Percentiles rank a stretch among this genome's conserved stretches.
Evolutionary conservation across 30 jellyfish, hydroid and myxozoan genomes (phyloP).

Genomic region (Turritopsis rubra): DNA sequence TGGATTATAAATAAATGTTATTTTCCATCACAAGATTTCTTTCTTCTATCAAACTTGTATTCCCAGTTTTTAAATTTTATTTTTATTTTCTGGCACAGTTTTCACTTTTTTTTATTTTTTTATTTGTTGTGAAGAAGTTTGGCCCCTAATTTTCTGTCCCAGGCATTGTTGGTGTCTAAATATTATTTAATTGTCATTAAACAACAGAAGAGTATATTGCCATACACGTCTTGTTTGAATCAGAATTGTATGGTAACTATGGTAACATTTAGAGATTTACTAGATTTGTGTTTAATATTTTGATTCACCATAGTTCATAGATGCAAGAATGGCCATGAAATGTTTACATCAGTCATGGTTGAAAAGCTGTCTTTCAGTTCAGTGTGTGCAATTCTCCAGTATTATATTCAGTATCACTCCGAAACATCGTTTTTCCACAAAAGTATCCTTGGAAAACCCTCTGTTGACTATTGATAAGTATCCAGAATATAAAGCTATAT

Average conservation of each 20-base stretch:
- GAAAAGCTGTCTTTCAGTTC: slow-evolving; percentile 40
- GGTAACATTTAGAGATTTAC: no score
- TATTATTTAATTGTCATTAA: no score
- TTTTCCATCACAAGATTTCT: background rate
- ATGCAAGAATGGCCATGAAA: background rate
- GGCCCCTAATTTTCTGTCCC: no score
- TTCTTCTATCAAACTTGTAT: background rate
- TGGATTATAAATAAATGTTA: background rate
- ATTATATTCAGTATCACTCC: slow-evolving; percentile 34
- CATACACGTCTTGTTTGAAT: background rate
- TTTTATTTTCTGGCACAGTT: background rate
- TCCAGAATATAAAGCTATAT: slow-evolving; percentile 28
- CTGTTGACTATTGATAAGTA: slow-evolving; percentile 32
- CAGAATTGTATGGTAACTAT: background rate
- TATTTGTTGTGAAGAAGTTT: no score
- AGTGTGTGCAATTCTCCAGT: slow-evolving; percentile 50
- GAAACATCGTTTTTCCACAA: slow-evolving; percentile 34
- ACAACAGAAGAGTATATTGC: no score
- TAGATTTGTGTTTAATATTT: background rate
- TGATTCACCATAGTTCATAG: background rate
- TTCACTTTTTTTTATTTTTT: no score
- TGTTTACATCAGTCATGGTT: slow-evolving; percentile 10
- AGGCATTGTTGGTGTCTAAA: no score
- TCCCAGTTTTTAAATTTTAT: background rate
- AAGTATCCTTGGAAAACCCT: slow-evolving; percentile 32